phyloP scores from a whole-genome alignment of 2,888 invertebrate species.

The Drosophila nigricruria region DNA sequence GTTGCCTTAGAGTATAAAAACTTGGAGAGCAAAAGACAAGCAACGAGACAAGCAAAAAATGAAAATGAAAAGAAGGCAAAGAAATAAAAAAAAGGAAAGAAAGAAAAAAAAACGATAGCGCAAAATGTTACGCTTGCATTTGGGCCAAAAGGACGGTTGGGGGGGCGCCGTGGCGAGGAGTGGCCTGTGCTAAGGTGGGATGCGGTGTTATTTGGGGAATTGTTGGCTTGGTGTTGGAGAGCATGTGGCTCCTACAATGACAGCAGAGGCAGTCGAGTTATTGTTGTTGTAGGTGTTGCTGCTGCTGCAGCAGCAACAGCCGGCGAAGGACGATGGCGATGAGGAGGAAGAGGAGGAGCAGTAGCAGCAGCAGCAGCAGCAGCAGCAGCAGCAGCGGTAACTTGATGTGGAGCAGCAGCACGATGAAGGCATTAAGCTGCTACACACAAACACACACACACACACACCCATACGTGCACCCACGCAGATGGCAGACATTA shows the following conservation, averaged over 20 bases:
- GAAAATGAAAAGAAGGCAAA: constrained; percentile 41
- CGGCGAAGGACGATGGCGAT: constrained; percentile 55
- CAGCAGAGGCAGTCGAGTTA: constrained; percentile 55
- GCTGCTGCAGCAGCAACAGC: constrained; percentile 66
- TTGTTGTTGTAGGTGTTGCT: constrained; percentile 29
- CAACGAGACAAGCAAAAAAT: constrained; percentile 52
- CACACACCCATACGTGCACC: constrained; percentile 28
- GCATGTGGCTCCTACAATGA: constrained; percentile 71
- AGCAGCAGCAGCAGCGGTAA: constrained; percentile 19
- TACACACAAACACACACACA: constrained; percentile 23
- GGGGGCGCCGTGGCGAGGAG: not conserved
- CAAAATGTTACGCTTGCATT: constrained; percentile 81
- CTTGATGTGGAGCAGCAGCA: constrained; percentile 38
- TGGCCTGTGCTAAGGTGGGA: constrained; percentile 3
- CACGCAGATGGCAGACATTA: constrained; percentile 63
- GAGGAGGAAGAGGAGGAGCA: constrained; percentile 14
- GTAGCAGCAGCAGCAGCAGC: not conserved
- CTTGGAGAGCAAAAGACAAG: constrained; percentile 54
- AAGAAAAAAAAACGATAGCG: constrained; percentile 62
- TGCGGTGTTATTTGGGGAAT: constrained; percentile 32
- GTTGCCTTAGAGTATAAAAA: constrained; percentile 27
- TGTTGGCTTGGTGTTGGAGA: constrained; percentile 58
- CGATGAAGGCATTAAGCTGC: constrained; percentile 80
- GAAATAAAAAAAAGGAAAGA: constrained; percentile 15
- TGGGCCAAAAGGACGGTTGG: constrained; percentile 6